Evolutionary conservation across 2,888 invertebrate genomes (phyloP).

Genomic region (Archaeoteleia sp.): DNA sequence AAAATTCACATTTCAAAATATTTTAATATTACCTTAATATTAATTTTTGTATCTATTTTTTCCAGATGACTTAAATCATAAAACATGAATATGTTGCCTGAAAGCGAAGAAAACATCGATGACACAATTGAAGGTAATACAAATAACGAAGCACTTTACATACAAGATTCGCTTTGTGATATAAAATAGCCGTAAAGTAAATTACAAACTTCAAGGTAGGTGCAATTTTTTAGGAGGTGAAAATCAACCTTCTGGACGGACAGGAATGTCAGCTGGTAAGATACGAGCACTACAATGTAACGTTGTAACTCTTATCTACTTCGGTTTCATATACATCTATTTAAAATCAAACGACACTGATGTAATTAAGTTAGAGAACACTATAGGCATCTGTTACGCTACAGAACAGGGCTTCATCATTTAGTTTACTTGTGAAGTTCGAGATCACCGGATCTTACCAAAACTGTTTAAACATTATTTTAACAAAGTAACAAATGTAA

Average conservation of each 20-base stretch:
- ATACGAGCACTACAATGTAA: conserved; percentile 46
- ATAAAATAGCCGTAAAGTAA: conserved; percentile 12
- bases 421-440: conserved; percentile 55
- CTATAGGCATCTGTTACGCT: conserved; percentile 67
- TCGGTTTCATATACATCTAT: conserved; percentile 44
- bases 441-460: conserved; percentile 28
- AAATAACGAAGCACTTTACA: conserved; percentile 19
- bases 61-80: conserved; percentile 63
- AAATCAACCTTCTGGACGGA: conserved; percentile 64
- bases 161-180: conserved; percentile 11
- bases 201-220: conserved; percentile 4
- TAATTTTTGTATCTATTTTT: no score
- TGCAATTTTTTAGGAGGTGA: conserved; percentile 62
- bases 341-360: conserved; percentile 62
- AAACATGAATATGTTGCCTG: conserved; percentile 65
- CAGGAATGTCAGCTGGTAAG: conserved; percentile 68
- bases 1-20: no score
- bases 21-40: no score
- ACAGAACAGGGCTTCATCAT: conserved; percentile 68
- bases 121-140: conserved; percentile 70
- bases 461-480: conserved; percentile 1
- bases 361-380: conserved; percentile 68
- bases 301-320: conserved; percentile 43
- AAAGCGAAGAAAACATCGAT: conserved; percentile 66
- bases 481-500: not conserved